Evolutionary conservation across 64 coral and sea anemone species (phyloP).

Genomic region (Montipora sp.): DNA sequence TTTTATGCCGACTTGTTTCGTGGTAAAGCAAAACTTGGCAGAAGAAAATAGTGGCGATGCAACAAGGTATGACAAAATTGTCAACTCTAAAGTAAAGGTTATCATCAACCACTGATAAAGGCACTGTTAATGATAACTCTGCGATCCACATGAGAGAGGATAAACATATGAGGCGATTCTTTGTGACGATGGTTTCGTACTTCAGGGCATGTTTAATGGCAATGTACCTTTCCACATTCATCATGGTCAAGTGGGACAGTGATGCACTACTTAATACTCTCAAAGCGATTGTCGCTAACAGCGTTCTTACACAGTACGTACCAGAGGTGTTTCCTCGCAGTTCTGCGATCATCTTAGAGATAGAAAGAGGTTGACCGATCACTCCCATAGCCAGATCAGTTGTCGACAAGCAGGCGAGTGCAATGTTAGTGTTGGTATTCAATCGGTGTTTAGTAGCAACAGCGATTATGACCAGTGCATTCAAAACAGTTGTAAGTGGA

Average conservation of each 20-base stretch:
- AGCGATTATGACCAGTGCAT: not conserved
- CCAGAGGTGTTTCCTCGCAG: not conserved
- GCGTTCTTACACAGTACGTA: no score
- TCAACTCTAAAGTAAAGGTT: not conserved
- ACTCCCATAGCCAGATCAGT: not conserved
- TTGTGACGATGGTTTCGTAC: not conserved
- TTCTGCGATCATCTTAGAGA: not conserved
- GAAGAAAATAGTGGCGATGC: not conserved
- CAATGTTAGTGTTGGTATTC: not conserved
- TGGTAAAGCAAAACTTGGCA: not conserved
- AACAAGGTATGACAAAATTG: not conserved
- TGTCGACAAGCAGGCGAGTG: not conserved
- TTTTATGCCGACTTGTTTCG: not conserved
- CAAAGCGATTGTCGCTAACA: not conserved
- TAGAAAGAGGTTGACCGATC: not conserved
- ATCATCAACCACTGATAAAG: not conserved
- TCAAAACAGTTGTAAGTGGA: not conserved
- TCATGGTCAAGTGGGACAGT: not conserved
- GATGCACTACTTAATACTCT: not conserved
- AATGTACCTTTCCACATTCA: not conserved
- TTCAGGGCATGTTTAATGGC: not conserved
- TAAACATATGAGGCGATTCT: not conserved
- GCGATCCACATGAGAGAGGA: not conserved
- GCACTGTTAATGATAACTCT: not conserved
- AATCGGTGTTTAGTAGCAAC: not conserved